phyloP scores from a whole-genome alignment of 2,888 invertebrate genomes.

The Diplazon laetatorius region DNA sequence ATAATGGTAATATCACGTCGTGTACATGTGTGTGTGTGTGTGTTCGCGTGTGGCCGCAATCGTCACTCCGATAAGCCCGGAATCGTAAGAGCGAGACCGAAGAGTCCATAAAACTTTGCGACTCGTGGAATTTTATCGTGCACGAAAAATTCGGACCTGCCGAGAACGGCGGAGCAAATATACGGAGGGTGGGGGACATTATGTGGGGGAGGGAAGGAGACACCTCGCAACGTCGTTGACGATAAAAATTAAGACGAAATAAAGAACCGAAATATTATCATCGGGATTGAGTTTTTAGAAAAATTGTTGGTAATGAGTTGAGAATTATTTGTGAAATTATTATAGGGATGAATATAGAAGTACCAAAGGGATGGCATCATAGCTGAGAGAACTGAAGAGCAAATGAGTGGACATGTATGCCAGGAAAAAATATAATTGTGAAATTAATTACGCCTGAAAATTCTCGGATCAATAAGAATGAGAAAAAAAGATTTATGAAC shows the following conservation, averaged over 20 bases:
- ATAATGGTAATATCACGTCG: constrained; percentile 35
- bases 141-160: constrained; percentile 57
- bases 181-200: not conserved
- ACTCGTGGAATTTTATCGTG: constrained; percentile 55
- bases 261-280: not conserved
- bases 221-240: not conserved
- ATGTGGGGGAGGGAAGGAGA: not conserved
- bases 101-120: constrained; percentile 61
- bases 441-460: too few species aligned
- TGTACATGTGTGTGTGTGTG: constrained; percentile 39
- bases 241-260: not conserved
- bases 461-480: too few species aligned
- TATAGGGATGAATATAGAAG: too few species aligned
- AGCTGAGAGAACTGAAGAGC: too few species aligned
- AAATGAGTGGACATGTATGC: too few species aligned
- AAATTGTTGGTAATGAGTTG: not conserved
- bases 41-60: constrained; percentile 57
- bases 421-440: too few species aligned
- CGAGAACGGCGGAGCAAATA: constrained; percentile 2
- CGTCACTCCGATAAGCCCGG: constrained; percentile 59
- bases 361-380: too few species aligned
- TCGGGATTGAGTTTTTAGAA: not conserved
- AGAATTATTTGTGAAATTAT: too few species aligned
- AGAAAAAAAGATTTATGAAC: too few species aligned
- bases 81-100: constrained; percentile 40